phyloP scores from a whole-genome alignment of 1,140 invertebrate genomes.

The Drosophila pectinifera region DNA sequence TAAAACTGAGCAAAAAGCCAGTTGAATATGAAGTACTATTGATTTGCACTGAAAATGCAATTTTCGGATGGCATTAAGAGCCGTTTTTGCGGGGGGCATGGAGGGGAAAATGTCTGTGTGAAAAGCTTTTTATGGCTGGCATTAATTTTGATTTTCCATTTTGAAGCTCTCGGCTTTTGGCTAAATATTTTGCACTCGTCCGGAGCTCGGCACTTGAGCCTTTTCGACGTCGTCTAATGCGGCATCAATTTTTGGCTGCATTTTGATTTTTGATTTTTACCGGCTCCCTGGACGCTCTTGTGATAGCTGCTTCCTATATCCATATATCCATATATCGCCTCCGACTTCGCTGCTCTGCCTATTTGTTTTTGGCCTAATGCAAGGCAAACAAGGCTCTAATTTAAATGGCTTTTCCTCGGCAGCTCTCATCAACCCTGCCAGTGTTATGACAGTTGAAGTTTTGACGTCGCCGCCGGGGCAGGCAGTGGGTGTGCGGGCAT shows the following conservation, averaged over 20 bases:
- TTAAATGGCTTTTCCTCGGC: conserved; percentile 68
- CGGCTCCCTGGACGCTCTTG: conserved; percentile 8
- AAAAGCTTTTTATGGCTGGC: conserved; percentile 51
- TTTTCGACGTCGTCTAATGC: conserved; percentile 27
- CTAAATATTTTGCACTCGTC: conserved; percentile 37
- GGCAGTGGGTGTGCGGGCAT: conserved; percentile 1
- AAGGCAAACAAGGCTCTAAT: conserved; percentile 76
- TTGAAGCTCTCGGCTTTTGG: conserved; percentile 24
- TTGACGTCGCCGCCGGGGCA: conserved; percentile 42
- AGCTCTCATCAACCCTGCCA: conserved; percentile 51
- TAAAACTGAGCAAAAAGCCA: conserved; percentile 35
- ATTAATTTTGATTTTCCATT: conserved; percentile 53
- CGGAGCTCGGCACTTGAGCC: conserved; percentile 13
- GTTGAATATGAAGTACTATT: conserved; percentile 39
- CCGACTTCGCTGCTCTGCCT: conserved; percentile 35
- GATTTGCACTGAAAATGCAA: conserved; percentile 53
- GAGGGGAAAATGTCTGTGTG: conserved; percentile 18
- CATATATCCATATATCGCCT: conserved; percentile 6
- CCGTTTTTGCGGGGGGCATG: conserved; percentile 1
- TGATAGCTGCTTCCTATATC: background rate
- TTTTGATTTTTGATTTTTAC: conserved; percentile 29
- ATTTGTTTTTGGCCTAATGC: conserved; percentile 76
- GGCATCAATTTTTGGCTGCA: conserved; percentile 18
- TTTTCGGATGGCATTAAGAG: conserved; percentile 45
- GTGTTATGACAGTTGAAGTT: conserved; percentile 82